Base-by-base conservation (phyloP, 2,113 vertebrate genomes). In the Pardalotus punctatus region DNA sequence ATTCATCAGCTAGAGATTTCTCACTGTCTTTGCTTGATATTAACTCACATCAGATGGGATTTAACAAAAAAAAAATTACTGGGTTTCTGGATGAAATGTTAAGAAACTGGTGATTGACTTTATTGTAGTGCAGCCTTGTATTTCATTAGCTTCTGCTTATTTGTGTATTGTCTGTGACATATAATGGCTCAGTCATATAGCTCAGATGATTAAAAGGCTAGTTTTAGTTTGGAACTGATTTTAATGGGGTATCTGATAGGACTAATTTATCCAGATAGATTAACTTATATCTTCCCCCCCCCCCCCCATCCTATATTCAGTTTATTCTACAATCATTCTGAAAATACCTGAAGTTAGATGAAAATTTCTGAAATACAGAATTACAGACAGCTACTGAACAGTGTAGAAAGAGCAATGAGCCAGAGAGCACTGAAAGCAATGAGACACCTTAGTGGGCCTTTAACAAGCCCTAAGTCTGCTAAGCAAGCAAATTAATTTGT, bases 21-120 rank as follows among this genome's bases (percentile, higher is more conserved):
- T 93, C 12, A 13, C 19, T 79, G 40, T 57, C 71, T 62, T 94
- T 94, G 54, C 69, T 94, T 15, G 5, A 38, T 89, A 90, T 38
- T 91, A 96, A 86, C 83, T 96, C 79, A 69, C 40, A 80, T 96
- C 76, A 96, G 69, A 93, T 93, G 83, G 43, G 56, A 77, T 92
- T 50, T 15, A 15, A 35, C 36, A 29, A 77, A 53, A 62, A 40
- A 88, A 57, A 81, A 43, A 60, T 71, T 72, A 57, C 35, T 78
- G 16, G 9, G 3, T 93, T 95, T 72, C 88, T 96, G 70, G 70
- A 69, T 71, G 28, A 81, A 96, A 90, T 92, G 86, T 94, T 93
- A 74, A 45, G 61, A 91, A 93, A 91, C 82, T 11, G 12, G 28
- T 89, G 73, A 91, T 58, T 86, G 78, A 62, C 94, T 86, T 94